Conservation (phyloP, 2,797 vertebrate species). For the Monodelphis domestica region DNA sequence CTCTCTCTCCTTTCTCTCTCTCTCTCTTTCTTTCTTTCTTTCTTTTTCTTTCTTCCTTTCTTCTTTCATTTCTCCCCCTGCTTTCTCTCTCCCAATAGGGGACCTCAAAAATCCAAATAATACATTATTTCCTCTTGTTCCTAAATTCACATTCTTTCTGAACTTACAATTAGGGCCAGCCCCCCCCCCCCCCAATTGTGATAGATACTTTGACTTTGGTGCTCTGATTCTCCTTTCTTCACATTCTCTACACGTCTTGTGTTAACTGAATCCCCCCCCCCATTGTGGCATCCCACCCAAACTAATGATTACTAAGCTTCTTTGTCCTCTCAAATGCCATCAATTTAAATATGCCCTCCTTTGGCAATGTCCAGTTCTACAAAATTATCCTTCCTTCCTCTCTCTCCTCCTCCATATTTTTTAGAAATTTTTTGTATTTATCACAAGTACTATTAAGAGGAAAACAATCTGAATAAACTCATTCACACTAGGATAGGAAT, state of each 20-base stretch:
- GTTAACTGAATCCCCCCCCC: background rate
- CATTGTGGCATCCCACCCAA: background rate
- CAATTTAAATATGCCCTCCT: background rate
- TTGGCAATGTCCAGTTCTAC: background rate
- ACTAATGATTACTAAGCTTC: background rate
- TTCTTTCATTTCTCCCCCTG: too few species aligned
- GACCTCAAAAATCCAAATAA: background rate
- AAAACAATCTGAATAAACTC: constrained; percentile 5
- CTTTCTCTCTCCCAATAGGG: too few species aligned
- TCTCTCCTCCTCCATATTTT: background rate
- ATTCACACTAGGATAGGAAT: background rate
- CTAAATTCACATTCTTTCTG: background rate
- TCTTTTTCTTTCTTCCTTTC: too few species aligned
- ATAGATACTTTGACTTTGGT: background rate
- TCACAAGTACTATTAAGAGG: background rate
- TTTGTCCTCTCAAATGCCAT: background rate
- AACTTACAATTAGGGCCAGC: background rate
- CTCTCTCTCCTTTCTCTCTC: too few species aligned
- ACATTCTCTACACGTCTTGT: background rate
- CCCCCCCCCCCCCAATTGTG: background rate
- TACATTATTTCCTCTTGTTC: background rate
- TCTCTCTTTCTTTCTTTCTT: too few species aligned
- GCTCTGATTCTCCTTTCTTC: background rate
- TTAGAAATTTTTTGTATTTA: background rate
- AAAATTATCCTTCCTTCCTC: background rate